phyloP scores from a whole-genome alignment of 2,113 vertebrate species.

The Noturus placidus region DNA sequence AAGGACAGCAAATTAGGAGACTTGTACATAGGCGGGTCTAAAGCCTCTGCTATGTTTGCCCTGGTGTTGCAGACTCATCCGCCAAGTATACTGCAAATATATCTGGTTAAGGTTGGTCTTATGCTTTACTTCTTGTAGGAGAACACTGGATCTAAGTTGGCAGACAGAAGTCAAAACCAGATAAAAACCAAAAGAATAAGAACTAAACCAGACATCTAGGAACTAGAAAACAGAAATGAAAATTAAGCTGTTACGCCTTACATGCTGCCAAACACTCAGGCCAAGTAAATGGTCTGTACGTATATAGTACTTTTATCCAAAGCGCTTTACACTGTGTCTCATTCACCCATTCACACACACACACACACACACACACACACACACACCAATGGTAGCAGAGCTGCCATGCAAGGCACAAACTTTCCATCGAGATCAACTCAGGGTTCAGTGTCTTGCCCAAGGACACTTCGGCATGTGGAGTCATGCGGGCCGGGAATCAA shows the following conservation, averaged over 20 bases:
- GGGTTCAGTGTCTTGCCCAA: no score
- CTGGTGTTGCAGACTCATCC: background rate
- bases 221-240: constrained; percentile 20
- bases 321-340: no score
- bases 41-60: background rate
- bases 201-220: background rate
- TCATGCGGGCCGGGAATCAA: no score
- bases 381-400: no score
- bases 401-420: no score
- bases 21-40: background rate
- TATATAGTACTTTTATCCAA: no score
- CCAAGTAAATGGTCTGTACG: background rate
- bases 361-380: no score
- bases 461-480: no score
- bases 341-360: no score
- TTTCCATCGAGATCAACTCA: no score
- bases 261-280: background rate
- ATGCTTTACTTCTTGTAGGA: background rate
- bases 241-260: background rate
- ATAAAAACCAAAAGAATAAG: background rate
- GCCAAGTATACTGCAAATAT: background rate
- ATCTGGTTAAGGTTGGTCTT: background rate
- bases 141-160: background rate
- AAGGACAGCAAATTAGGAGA: background rate
- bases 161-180: background rate